These are phyloP conservation scores for Aphodius granarius DNA, from an alignment of 2,888 invertebrate species.

Conservation along the genomic window DNA sequence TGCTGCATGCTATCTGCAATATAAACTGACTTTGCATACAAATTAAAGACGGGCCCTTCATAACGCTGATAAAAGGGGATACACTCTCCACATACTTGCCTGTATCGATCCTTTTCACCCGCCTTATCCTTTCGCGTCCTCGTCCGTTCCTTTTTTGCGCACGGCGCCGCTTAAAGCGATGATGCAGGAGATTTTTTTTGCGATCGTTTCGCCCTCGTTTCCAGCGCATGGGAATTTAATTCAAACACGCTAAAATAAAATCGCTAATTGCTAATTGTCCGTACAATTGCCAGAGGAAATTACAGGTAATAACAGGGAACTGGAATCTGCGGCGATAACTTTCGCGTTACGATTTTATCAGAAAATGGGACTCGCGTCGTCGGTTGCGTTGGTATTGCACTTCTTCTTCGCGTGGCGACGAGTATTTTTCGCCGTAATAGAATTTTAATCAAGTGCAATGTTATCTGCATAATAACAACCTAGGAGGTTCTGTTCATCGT, in stretches of 20 bases:
- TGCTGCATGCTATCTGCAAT: slow-evolving; percentile 38
- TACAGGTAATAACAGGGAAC: slow-evolving; percentile 6
- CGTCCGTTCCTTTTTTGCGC: slow-evolving; percentile 13
- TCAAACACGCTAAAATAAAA: not conserved
- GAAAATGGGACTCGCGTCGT: not conserved
- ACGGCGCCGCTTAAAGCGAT: not conserved
- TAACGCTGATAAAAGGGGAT: not conserved
- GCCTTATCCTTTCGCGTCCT: slow-evolving; percentile 15
- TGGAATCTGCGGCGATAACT: slow-evolving; percentile 7
- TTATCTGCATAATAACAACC: not conserved
- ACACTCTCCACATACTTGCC: not conserved
- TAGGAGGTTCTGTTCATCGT: not conserved
- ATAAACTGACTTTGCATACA: slow-evolving; percentile 39
- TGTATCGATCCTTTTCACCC: not conserved
- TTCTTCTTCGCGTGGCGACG: not conserved
- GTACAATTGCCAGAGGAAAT: slow-evolving; percentile 13
- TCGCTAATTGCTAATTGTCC: slow-evolving; percentile 9
- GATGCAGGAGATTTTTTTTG: not conserved
- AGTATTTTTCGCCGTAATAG: not conserved
- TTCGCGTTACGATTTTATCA: slow-evolving; percentile 3
- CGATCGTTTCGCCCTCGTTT: too few relatives aligned
- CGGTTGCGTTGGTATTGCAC: too few relatives aligned
- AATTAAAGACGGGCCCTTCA: slow-evolving; percentile 29
- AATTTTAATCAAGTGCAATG: not conserved
- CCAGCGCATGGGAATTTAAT: not conserved